Evolutionary conservation across 1,140 invertebrate genomes (phyloP), one percentile per base, ranked within the genome.

Genomic region (Limonius californicus): DNA sequence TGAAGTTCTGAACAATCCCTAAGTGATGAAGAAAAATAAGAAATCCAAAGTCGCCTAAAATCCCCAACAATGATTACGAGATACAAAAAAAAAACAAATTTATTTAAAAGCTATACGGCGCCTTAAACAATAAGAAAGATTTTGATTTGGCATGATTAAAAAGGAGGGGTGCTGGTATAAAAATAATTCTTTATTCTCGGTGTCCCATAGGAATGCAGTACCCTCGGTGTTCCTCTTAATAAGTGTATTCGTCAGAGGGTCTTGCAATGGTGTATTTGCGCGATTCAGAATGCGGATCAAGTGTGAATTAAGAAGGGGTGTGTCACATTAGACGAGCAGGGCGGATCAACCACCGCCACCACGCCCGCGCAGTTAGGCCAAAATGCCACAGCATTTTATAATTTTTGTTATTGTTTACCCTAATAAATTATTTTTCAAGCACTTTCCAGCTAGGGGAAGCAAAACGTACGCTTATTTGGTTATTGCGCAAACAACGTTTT

Each of bases 371-470:
- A 57, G 61, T 63, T 66, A 66, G 6, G 2, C 15, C 4, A 66
- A 68, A 64, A 63, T 62, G 68, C 67, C 66, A 70, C 67, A 68
- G 65, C 66, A 65, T 61, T 67, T 69, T 68, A 70, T 72, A 70
- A 72, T 72, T 64, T 55, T 55, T 58, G 56, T 53, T 62, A 59
- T 65, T 60, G 59, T 11, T 21, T 14, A 20, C 21, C 12, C 9
- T 11, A 7, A 50, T 19, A 50, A 50, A 50, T 18, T 50, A 19
- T 14, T 39, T 39, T 39, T 39, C 7, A 39, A 39, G 35, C n/a
- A 39, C n/a, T 12, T 14, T 39, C 35, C 7, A 39, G n/a, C 7
- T 39, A 39, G 35, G 35, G 23, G 23, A 27, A 27, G 23, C 23
- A 27, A 27, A 27, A 27, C 3, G 23, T 27, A 9, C 9, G 23